phyloP scores from a whole-genome alignment of 2,888 invertebrate genomes.

The Andrena bicolor region DNA sequence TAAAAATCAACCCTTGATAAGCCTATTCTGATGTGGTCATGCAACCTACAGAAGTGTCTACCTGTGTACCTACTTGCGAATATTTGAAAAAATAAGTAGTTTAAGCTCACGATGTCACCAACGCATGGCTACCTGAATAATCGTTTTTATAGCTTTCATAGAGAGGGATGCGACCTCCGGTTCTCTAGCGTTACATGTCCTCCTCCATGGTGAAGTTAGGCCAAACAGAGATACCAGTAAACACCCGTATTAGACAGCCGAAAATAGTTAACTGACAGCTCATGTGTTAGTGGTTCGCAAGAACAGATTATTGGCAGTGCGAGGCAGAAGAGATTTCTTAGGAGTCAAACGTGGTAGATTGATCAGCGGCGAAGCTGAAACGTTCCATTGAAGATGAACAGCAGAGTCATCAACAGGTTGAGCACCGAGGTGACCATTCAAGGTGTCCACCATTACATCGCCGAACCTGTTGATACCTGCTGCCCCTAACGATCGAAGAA shows the following conservation, averaged over 20 bases:
- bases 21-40: not conserved
- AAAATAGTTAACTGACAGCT: conserved; percentile 74
- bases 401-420: conserved; percentile 26
- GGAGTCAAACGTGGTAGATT: conserved; percentile 56
- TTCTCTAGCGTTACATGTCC: conserved; percentile 48
- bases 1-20: too few species aligned
- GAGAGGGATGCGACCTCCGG: conserved; percentile 68
- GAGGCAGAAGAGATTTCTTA: conserved; percentile 78
- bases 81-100: not conserved
- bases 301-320: conserved; percentile 83
- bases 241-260: conserved; percentile 73
- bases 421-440: not conserved
- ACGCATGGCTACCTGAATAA: conserved; percentile 58
- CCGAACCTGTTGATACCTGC: conserved; percentile 19
- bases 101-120: conserved; percentile 70
- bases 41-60: not conserved
- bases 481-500: conserved; percentile 15
- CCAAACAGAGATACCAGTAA: conserved; percentile 70
- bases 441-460: not conserved
- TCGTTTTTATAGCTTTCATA: conserved; percentile 29
- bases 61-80: not conserved
- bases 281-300: conserved; percentile 80
- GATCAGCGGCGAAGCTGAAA: conserved; percentile 60
- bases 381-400: conserved; percentile 16
- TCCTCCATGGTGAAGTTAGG: conserved; percentile 66